Percentiles rank a stretch among this genome's conserved stretches.
These are phyloP conservation scores for Acanthacorydalis orientalis DNA, from an alignment of 2,888 invertebrate genomes.

Conservation along the genomic window DNA sequence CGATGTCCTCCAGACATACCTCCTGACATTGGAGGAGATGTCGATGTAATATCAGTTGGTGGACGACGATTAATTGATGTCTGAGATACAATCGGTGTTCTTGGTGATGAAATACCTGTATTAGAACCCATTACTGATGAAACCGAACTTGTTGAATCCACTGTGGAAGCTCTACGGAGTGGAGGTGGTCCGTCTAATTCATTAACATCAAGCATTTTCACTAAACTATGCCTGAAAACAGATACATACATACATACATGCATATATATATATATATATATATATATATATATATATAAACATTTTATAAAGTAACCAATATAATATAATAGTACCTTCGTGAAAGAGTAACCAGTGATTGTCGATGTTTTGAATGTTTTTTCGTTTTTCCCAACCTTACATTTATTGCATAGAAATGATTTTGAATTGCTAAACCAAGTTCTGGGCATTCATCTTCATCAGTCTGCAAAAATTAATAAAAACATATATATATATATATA, in stretches of 20 bases:
- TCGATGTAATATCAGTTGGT: neutral
- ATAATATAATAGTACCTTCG: constrained; percentile 34
- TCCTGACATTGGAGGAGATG: neutral
- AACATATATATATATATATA: neutral
- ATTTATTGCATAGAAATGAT: constrained; percentile 78
- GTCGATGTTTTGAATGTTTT: constrained; percentile 62
- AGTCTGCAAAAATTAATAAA: constrained; percentile 32
- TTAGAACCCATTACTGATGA: neutral
- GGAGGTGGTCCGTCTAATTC: constrained; percentile 60
- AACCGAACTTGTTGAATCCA: constrained; percentile 13
- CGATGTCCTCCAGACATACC: constrained; percentile 18
- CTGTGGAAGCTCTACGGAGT: constrained; percentile 34
- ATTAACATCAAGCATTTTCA: constrained; percentile 54
- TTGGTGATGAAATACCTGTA: constrained; percentile 1
- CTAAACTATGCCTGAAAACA: constrained; percentile 47
- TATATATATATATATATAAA: neutral
- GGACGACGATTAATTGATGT: neutral
- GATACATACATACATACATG: neutral
- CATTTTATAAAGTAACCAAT: neutral
- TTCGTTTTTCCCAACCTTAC: constrained; percentile 54
- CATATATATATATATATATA: no score
- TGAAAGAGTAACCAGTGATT: constrained; percentile 69
- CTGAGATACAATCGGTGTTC: constrained; percentile 8
- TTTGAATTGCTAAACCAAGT: constrained; percentile 68
- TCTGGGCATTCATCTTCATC: constrained; percentile 76